Percentiles rank a stretch among this genome's conserved stretches.
Conservation (phyloP, 2,888 invertebrate genomes). For the Pseudanteris insignis region DNA sequence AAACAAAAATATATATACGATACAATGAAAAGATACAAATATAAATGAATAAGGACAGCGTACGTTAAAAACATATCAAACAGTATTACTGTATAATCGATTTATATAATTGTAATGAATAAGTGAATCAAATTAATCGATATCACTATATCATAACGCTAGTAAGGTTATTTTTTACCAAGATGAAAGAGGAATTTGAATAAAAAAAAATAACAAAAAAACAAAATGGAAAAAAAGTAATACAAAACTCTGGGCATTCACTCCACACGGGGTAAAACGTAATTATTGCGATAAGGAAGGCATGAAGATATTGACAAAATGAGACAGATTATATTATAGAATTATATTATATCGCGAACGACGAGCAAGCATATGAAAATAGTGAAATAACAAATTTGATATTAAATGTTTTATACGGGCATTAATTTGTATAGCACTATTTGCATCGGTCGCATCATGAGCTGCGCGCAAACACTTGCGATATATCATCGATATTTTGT, state of each 20-base stretch:
- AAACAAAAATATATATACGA: constrained; percentile 30
- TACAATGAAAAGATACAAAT: constrained; percentile 43
- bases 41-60: constrained; percentile 50
- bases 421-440: constrained; percentile 39
- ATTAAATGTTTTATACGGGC: constrained; percentile 50
- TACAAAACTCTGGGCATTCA: constrained; percentile 37
- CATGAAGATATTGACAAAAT: constrained; percentile 4
- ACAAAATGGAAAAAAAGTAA: not conserved
- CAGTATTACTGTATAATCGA: constrained; percentile 64
- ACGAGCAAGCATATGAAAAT: constrained; percentile 9
- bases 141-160: constrained; percentile 62
- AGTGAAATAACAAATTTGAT: constrained; percentile 15
- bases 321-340: constrained; percentile 37
- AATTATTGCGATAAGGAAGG: constrained; percentile 13
- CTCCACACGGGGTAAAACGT: not conserved
- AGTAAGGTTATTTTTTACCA: constrained; percentile 48
- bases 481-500: constrained; percentile 26
- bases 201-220: too few relatives aligned
- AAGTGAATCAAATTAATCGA: constrained; percentile 45
- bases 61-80: constrained; percentile 65
- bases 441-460: constrained; percentile 8
- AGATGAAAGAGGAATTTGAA: constrained; percentile 7
- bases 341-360: constrained; percentile 22
- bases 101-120: constrained; percentile 53
- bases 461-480: constrained; percentile 9